Evolutionary conservation across 2,113 vertebrate species (phyloP), one percentile per base, ranked within the genome.

Genomic region (Sylvicapra grimmia): DNA sequence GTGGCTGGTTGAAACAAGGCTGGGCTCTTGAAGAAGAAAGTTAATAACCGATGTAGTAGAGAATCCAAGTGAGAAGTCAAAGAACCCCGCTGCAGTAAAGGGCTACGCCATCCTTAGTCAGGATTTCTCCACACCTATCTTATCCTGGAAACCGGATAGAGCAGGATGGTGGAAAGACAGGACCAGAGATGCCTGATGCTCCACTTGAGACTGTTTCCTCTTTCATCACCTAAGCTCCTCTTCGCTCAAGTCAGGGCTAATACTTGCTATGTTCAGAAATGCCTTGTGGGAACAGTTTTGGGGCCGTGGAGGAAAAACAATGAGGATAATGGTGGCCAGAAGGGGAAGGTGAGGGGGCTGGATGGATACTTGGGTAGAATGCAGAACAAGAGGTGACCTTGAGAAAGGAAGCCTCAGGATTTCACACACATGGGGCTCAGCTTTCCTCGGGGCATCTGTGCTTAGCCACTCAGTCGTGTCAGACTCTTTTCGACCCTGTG

Each of bases 401-500:
- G 58, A 86, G 36, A 80, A 75, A 40, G 40, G 7, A 40, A 87
- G 49, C 68, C 54, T 65, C 23, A 4, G 54, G 49, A 80, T n/a
- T 88, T 77, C 63, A 85, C 14, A 33, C 29, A 18, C 31, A 1
- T 27, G 84, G 89, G 23, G 15, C 23, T 63, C 3, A 14, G 18
- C n/a, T 61, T 49, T 36, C 61, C n/a, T 31, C 1, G 1, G 59
- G 44, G 16, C 63, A 16, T 19, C 8, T n/a, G 33, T 19, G 33
- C 8, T 68, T 9, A 65, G 31, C 4, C 8, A n/a, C 33, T n/a
- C 63, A 68, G 63, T 68, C 4, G 0, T 68, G 33, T 10, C 16
- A 19, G 33, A n/a, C 33, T 19, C 16, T n/a, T n/a, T n/a, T 9
- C 0, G 2, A n/a, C 63, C 8, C 63, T 8, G 2, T 5, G 33